A percentile compares a stretch with the other conserved stretches of the same genome.
These are phyloP conservation scores for Gasterosteus aculeatus DNA, from an alignment of 2,113 vertebrate genomes.

Conservation along the genomic window DNA sequence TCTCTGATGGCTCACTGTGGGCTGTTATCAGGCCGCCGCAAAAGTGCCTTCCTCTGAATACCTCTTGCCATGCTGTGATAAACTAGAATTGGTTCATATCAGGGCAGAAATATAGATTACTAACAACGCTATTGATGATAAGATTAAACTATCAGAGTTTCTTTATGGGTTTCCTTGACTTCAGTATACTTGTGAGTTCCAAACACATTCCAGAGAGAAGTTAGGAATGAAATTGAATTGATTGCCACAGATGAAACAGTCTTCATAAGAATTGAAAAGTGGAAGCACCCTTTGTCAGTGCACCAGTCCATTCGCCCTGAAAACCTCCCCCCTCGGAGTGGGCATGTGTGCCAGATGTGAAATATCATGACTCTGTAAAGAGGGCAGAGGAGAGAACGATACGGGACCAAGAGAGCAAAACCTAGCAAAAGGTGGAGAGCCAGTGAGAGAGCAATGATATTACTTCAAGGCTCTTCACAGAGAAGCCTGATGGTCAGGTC, in stretches of 20 bases:
- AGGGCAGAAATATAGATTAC: background rate
- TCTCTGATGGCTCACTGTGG: slow-evolving; percentile 13
- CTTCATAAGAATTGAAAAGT: slow-evolving; percentile 31
- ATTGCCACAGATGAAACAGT: slow-evolving; percentile 34
- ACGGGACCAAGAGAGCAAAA: slow-evolving; percentile 8
- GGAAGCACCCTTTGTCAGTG: background rate
- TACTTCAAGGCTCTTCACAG: slow-evolving; percentile 16
- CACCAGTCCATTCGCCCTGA: background rate
- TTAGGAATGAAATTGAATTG: slow-evolving; percentile 47
- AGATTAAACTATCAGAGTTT: background rate
- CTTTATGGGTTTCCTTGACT: background rate
- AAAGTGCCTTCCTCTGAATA: slow-evolving; percentile 34
- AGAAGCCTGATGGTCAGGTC: slow-evolving; percentile 52
- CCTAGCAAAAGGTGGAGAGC: background rate
- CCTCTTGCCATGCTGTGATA: background rate
- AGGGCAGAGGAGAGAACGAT: background rate
- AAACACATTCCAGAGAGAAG: slow-evolving; percentile 45
- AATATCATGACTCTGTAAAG: background rate
- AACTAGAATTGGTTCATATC: background rate
- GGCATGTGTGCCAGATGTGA: background rate
- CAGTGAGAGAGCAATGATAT: slow-evolving; percentile 1
- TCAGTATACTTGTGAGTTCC: slow-evolving; percentile 25
- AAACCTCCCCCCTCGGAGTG: slow-evolving; percentile 10
- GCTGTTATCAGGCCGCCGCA: slow-evolving; percentile 14
- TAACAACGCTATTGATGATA: background rate